phyloP scores from a whole-genome alignment of 2,888 invertebrate species.

The Melikaiella ostensackeni region DNA sequence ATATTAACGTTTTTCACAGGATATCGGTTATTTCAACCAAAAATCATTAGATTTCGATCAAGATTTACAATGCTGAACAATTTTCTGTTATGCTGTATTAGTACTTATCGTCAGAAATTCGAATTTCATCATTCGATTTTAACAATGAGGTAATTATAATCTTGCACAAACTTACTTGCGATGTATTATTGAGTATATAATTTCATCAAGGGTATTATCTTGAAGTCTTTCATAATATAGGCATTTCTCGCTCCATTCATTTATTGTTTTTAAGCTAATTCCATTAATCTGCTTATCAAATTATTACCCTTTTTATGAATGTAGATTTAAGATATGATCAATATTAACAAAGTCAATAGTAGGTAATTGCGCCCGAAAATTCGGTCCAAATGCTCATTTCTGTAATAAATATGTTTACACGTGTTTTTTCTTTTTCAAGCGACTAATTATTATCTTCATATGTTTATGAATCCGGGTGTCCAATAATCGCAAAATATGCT shows the following conservation, averaged over 20 bases:
- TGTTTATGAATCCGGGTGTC: background rate
- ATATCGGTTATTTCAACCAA: no score
- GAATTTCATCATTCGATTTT: background rate
- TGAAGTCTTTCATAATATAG: background rate
- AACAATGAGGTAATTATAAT: background rate
- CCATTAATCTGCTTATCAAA: background rate
- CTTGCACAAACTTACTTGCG: no score
- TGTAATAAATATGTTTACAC: background rate
- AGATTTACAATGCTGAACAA: no score
- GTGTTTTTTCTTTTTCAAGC: background rate
- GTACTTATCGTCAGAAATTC: background rate
- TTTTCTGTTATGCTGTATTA: no score
- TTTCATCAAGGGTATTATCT: background rate
- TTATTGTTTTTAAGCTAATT: background rate
- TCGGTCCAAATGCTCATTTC: background rate
- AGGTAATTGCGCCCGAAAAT: background rate
- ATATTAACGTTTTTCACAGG: no score
- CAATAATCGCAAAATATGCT: background rate
- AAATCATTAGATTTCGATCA: no score
- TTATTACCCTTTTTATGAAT: background rate
- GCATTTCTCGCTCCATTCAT: background rate
- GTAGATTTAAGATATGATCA: no score
- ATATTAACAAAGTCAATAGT: no score
- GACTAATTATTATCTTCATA: background rate
- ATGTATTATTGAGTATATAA: no score